phyloP scores from a whole-genome alignment of 2,113 vertebrate species.

The Himantopus leucocephalus region DNA sequence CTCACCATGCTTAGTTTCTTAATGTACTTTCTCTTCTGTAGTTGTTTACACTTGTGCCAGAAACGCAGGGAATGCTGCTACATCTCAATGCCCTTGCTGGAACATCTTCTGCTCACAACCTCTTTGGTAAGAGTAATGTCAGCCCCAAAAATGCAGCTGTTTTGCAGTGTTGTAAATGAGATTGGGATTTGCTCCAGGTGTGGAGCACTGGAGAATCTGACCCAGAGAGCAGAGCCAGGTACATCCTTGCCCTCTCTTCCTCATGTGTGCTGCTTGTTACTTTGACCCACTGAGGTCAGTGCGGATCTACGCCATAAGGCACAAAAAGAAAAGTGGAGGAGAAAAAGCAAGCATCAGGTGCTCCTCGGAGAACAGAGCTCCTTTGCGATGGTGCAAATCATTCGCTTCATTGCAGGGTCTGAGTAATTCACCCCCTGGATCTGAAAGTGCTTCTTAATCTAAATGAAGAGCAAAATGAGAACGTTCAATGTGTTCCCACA shows the following conservation, averaged over 20 bases:
- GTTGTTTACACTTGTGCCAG: not conserved
- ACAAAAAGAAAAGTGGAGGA: accelerated
- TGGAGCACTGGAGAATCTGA: not conserved
- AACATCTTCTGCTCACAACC: not conserved
- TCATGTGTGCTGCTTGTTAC: accelerated
- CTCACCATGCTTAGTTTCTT: not conserved
- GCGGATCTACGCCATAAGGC: not conserved
- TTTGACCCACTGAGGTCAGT: not conserved
- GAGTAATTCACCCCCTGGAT: not conserved
- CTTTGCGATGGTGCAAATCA: not conserved
- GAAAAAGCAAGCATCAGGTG: not conserved
- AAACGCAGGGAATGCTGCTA: not conserved
- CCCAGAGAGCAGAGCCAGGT: not conserved
- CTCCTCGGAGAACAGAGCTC: not conserved
- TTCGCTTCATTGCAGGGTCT: not conserved
- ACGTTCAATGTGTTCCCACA: accelerated
- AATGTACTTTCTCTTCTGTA: not conserved
- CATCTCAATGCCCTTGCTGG: not conserved
- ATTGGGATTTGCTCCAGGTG: not conserved
- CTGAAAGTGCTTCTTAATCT: not conserved
- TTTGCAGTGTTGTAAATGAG: not conserved
- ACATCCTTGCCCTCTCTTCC: not conserved
- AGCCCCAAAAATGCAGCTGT: not conserved
- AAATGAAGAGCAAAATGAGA: not conserved
- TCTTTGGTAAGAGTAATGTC: not conserved